Evolutionary conservation across 2,113 vertebrate species (phyloP).

Genomic region (Ursus arctos): DNA sequence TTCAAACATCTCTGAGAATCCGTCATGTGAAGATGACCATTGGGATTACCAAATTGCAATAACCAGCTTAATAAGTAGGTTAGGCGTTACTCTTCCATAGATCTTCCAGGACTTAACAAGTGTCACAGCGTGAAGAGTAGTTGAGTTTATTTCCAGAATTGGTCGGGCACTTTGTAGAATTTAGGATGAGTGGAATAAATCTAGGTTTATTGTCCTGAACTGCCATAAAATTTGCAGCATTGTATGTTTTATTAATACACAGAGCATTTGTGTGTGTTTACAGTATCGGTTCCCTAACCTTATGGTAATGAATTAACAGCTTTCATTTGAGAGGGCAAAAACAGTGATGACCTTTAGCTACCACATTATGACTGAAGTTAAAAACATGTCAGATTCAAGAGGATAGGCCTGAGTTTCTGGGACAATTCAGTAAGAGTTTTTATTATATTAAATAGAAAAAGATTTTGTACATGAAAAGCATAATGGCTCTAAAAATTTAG

Average conservation of each 20-base stretch:
- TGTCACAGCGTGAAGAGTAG: background rate
- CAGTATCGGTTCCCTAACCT: background rate
- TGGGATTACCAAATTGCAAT: background rate
- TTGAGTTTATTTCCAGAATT: conserved; percentile 47
- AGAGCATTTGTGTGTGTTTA: background rate
- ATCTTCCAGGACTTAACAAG: conserved; percentile 20
- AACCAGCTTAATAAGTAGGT: background rate
- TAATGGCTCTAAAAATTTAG: conserved; percentile 13
- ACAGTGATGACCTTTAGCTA: background rate
- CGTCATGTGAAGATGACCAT: background rate
- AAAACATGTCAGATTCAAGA: conserved; percentile 33
- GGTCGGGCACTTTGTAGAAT: background rate
- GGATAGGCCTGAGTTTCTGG: background rate
- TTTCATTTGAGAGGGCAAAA: conserved; percentile 42
- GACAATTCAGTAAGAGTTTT: background rate
- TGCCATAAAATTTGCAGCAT: background rate
- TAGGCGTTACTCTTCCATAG: background rate
- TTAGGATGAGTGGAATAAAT: conserved; percentile 48
- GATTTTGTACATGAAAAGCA: conserved; percentile 21
- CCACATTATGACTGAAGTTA: conserved; percentile 8
- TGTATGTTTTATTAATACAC: background rate
- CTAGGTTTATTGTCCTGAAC: background rate
- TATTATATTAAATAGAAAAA: background rate
- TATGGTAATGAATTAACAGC: conserved; percentile 6
- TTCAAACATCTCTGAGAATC: background rate